Conservation (phyloP, 1,140 invertebrate genomes). For the Idris sp. region DNA sequence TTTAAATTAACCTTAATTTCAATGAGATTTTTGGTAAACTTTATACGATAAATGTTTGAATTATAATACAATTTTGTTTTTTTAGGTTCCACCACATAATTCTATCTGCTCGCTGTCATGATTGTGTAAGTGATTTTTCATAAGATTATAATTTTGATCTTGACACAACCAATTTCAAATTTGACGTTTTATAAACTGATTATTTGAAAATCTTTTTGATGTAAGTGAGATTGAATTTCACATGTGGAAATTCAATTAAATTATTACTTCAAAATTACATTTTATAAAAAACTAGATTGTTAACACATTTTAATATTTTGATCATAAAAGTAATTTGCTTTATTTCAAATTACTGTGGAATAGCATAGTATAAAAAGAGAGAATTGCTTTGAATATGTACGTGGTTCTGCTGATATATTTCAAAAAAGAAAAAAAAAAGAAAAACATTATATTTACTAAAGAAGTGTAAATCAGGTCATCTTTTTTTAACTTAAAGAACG, state of each 20-base stretch:
- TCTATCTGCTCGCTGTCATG: constrained; percentile 27
- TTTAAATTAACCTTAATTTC: too few relatives aligned
- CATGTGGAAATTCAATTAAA: too few relatives aligned
- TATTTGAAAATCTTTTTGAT: not conserved
- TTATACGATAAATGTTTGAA: too few relatives aligned
- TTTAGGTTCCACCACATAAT: constrained; percentile 19
- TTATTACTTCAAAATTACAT: too few relatives aligned
- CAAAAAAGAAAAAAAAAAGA: not conserved
- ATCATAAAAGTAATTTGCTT: too few relatives aligned
- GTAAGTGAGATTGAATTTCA: too few relatives aligned
- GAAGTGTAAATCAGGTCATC: constrained; percentile 40
- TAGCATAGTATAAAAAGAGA: too few relatives aligned
- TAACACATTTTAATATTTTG: too few relatives aligned
- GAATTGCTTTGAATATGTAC: not conserved
- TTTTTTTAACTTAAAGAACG: constrained; percentile 24
- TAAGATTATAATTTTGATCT: constrained; percentile 10
- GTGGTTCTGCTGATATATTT: not conserved
- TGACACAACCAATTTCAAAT: constrained; percentile 1
- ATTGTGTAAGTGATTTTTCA: constrained; percentile 34
- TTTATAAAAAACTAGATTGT: too few relatives aligned
- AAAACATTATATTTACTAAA: constrained; percentile 24
- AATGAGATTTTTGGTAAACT: too few relatives aligned
- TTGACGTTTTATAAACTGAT: constrained; percentile 6
- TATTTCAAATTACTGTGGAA: too few relatives aligned
- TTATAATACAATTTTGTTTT: constrained; percentile 17